These are phyloP conservation scores for Ligdia adustata DNA, from an alignment of 2,888 invertebrate genomes.

Conservation along the genomic window DNA sequence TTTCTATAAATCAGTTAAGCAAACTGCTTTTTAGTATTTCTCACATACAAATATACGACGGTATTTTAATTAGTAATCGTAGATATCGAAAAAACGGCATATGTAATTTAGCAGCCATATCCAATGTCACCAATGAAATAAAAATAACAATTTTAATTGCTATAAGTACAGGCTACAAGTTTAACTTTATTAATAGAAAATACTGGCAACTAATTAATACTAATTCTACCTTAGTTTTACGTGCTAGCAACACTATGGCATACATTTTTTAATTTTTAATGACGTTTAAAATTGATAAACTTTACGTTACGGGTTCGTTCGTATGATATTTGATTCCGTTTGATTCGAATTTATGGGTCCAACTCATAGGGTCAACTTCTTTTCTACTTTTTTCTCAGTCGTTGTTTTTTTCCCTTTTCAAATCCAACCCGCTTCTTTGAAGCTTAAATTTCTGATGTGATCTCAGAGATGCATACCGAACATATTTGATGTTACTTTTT, in stretches of 20 bases:
- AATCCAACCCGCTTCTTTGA: conserved; percentile 65
- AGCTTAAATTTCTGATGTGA: conserved; percentile 81
- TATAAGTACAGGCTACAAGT: conserved; percentile 27
- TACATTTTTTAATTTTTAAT: neutral
- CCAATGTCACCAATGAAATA: conserved; percentile 18
- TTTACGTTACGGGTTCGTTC: conserved; percentile 58
- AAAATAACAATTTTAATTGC: conserved; percentile 19
- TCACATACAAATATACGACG: no score
- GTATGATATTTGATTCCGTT: conserved; percentile 79
- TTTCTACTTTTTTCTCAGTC: conserved; percentile 34
- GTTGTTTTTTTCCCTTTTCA: conserved; percentile 55
- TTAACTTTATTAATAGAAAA: conserved; percentile 35
- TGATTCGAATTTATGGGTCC: conserved; percentile 80
- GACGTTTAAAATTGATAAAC: conserved; percentile 54
- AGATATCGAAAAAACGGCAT: no score
- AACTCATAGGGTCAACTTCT: conserved; percentile 58
- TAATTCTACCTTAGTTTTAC: conserved; percentile 34
- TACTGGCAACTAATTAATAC: conserved; percentile 41
- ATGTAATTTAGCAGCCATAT: no score
- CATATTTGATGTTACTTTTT: conserved; percentile 78
- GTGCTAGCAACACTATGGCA: neutral
- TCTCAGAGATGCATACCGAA: conserved; percentile 78
- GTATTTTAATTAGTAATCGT: no score
- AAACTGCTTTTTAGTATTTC: no score
- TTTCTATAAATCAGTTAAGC: no score